These are phyloP conservation scores for Helarctos malayanus DNA, from an alignment of 2,797 vertebrate genomes.

Conservation along the genomic window DNA sequence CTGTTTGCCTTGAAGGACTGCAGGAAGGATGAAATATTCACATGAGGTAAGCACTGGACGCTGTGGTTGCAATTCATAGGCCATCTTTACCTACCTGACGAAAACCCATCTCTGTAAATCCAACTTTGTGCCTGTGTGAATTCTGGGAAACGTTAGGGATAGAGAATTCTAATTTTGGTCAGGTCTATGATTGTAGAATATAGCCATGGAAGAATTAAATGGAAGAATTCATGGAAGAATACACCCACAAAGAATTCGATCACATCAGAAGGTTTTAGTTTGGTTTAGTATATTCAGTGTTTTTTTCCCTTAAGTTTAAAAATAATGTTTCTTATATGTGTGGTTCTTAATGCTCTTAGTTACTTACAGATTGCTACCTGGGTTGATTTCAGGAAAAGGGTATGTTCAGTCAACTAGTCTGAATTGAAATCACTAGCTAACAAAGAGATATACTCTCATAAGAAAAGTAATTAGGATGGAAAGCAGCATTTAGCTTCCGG, in stretches of 20 bases:
- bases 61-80: background rate
- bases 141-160: background rate
- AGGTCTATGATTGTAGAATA: background rate
- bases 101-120: slow-evolving; percentile 21
- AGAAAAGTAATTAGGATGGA: background rate
- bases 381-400: slow-evolving; percentile 9
- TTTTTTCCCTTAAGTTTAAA: background rate
- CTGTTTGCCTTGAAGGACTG: background rate
- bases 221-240: background rate
- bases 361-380: slow-evolving; percentile 16
- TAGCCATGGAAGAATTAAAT: slow-evolving; percentile 4
- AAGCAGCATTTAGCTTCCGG: background rate
- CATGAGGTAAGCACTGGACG: slow-evolving; percentile 7
- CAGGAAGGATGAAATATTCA: background rate
- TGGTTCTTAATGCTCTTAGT: background rate
- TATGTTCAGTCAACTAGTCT: background rate
- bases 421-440: slow-evolving; percentile 18
- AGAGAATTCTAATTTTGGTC: background rate
- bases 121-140: background rate
- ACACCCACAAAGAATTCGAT: background rate
- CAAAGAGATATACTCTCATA: background rate
- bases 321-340: background rate
- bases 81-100: background rate
- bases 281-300: slow-evolving; percentile 46
- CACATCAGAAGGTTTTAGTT: slow-evolving; percentile 53